phyloP scores from a whole-genome alignment of 2,113 vertebrate genomes.

The Nothobranchius furzeri region DNA sequence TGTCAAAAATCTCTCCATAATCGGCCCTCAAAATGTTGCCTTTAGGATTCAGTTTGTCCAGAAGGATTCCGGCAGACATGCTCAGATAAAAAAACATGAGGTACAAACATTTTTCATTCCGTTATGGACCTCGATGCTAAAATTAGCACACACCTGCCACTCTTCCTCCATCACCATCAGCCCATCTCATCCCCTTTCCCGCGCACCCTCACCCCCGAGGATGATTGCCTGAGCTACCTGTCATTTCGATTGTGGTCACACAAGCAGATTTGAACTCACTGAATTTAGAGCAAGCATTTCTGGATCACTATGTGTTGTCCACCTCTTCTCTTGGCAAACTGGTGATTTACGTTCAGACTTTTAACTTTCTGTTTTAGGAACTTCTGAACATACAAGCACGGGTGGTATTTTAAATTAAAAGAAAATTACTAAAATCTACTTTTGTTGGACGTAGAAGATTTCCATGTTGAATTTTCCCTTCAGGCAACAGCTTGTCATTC shows the following conservation, averaged over 20 bases:
- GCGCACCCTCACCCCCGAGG: conserved; percentile 1
- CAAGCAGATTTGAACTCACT: conserved; percentile 27
- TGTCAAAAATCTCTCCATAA: background rate
- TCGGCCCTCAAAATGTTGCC: background rate
- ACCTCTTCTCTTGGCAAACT: conserved; percentile 3
- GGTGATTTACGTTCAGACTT: conserved; percentile 10
- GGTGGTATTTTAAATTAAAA: too few species aligned
- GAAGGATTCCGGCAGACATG: background rate
- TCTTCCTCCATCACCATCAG: conserved; percentile 20
- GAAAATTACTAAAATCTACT: too few species aligned
- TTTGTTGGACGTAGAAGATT: too few species aligned
- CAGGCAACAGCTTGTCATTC: too few species aligned
- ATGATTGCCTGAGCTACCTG: conserved; percentile 30
- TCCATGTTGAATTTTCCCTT: too few species aligned
- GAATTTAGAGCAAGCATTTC: conserved; percentile 8
- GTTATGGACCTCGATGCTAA: background rate
- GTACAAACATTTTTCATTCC: background rate
- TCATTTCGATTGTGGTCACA: conserved; percentile 44
- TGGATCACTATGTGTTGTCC: conserved; percentile 6
- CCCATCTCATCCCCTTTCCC: conserved; percentile 3
- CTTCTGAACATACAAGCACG: background rate
- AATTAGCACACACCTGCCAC: conserved; percentile 6
- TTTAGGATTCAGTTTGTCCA: background rate
- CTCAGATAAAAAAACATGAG: background rate
- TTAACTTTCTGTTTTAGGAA: background rate